Base-by-base conservation (phyloP, 2,797 vertebrate species). In the Notolabrus celidotus region DNA sequence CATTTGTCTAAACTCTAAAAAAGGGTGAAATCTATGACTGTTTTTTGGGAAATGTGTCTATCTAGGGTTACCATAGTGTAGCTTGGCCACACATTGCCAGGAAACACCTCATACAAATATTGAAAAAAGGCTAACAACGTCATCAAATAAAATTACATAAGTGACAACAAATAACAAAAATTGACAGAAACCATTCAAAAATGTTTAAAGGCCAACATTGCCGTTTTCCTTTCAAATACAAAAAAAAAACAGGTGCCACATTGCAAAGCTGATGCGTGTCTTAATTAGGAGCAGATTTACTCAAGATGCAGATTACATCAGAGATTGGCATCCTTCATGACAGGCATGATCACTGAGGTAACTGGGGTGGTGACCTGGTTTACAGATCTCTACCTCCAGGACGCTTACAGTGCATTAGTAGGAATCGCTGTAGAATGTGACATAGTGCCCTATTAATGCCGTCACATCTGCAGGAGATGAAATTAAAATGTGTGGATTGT, bases 381-480 rank as follows among this genome's bases (percentile, higher is more conserved):
- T 84, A 71, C 55, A 4, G 43, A 70, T 43, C 57, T 55, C 43
- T 14, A 57, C 38, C 57, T 73, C 64, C 41, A 67, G 70, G 71
- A 25, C 42, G 38, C 16, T 51, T 66, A 62, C 53, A 41, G 54
- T 65, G 38, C 52, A 74, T 75, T 46, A 70, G 25, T 23, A 10
- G 45, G 20, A 67, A 57, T 81, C 56, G 14, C 50, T 71, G 54
- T 46, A 61, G 52, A 75, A 53, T 17, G 7, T 50, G 57, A 67
- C 71, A 74, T 29, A 54, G 68, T 74, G 75, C 27, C 51, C 68
- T 3, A 27, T 75, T 77, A 77, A 80, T 69, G 68, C 53, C 29
- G 7, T 16, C 31, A 45, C 12, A 17, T 55, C n/a, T 22, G 46
- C 38, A 61, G 42, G 16, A 67, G 54, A 71, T 69, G 17, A 73